A percentile compares a stretch with the other conserved stretches of the same genome.
These are phyloP conservation scores for Sebastes alutus DNA, from an alignment of 2,797 vertebrate species.

Conservation along the genomic window DNA sequence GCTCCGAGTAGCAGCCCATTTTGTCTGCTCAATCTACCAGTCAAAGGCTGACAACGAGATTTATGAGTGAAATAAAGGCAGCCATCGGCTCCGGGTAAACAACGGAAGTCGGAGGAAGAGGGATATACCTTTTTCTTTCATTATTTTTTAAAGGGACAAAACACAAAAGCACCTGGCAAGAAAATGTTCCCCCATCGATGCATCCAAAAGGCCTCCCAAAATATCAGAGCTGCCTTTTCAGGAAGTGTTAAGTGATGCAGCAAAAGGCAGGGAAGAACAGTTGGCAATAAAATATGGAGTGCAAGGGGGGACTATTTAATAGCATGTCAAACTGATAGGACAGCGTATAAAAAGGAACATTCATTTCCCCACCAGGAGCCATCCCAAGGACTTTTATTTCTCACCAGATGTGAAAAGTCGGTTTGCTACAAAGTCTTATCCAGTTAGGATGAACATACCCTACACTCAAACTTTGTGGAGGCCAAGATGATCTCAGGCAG, in stretches of 20 bases:
- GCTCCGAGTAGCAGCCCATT: slow-evolving; percentile 61
- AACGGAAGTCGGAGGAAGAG: slow-evolving; percentile 46
- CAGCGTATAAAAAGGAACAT: slow-evolving; percentile 37
- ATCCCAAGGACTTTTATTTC: slow-evolving; percentile 50
- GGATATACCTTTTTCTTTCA: slow-evolving; percentile 51
- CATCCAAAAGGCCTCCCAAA: slow-evolving; percentile 13
- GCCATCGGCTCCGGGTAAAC: slow-evolving; percentile 63
- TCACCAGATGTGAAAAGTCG: slow-evolving; percentile 58
- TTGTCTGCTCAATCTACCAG: slow-evolving; percentile 77
- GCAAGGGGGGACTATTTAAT: slow-evolving; percentile 36
- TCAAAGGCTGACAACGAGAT: slow-evolving; percentile 70
- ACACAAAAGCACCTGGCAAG: slow-evolving; percentile 8
- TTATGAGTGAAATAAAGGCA: slow-evolving; percentile 75
- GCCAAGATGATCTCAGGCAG: slow-evolving; percentile 53
- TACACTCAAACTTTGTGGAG: slow-evolving; percentile 5
- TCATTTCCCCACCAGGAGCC: slow-evolving; percentile 49
- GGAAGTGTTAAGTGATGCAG: slow-evolving; percentile 20
- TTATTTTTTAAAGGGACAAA: slow-evolving; percentile 34
- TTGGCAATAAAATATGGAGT: slow-evolving; percentile 37
- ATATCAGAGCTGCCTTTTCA: slow-evolving; percentile 16
- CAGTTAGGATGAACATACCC: not conserved
- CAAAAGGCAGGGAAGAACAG: slow-evolving; percentile 28
- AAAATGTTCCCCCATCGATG: not conserved
- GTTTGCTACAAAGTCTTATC: slow-evolving; percentile 29
- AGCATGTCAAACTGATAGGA: slow-evolving; percentile 30